Evolutionary conservation across 2,797 vertebrate species (phyloP).

Genomic region (Tympanoctomys barrerae): DNA sequence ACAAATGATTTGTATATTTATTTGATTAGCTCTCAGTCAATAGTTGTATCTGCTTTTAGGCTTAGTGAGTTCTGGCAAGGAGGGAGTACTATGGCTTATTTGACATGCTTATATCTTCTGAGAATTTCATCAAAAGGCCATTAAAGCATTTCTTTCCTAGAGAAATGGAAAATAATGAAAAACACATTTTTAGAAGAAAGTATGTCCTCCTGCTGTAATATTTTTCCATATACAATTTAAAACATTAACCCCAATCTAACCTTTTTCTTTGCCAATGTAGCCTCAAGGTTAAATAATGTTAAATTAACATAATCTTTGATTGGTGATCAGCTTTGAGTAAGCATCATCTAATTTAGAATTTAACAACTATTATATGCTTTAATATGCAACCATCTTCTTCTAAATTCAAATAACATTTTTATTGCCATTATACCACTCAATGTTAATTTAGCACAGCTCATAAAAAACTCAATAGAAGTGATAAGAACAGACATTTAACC

Average conservation of each 20-base stretch:
- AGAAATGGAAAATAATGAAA: background rate
- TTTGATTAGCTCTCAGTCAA: background rate
- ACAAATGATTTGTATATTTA: background rate
- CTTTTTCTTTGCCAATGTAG: background rate
- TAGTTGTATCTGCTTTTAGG: background rate
- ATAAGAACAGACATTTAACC: constrained; percentile 37
- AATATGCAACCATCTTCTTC: constrained; percentile 28
- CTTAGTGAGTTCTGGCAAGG: background rate
- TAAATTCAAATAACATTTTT: constrained; percentile 64
- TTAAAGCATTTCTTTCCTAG: background rate
- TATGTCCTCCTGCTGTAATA: background rate
- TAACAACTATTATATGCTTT: constrained; percentile 49
- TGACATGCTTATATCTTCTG: background rate
- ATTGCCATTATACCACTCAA: constrained; percentile 49
- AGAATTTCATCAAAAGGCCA: background rate
- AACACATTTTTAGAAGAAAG: constrained; percentile 17
- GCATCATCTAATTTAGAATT: constrained; percentile 22
- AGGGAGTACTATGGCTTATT: background rate
- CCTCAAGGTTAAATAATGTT: constrained; percentile 55
- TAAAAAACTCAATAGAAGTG: constrained; percentile 49
- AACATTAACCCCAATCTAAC: background rate
- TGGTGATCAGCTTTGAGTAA: constrained; percentile 46
- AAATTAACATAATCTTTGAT: constrained; percentile 50
- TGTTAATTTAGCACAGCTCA: constrained; percentile 71
- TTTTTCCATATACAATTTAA: background rate